Percentiles rank a stretch among this genome's conserved stretches.
Conservation (phyloP, 2,797 vertebrate species). For the Dendrocincla tyrannina region DNA sequence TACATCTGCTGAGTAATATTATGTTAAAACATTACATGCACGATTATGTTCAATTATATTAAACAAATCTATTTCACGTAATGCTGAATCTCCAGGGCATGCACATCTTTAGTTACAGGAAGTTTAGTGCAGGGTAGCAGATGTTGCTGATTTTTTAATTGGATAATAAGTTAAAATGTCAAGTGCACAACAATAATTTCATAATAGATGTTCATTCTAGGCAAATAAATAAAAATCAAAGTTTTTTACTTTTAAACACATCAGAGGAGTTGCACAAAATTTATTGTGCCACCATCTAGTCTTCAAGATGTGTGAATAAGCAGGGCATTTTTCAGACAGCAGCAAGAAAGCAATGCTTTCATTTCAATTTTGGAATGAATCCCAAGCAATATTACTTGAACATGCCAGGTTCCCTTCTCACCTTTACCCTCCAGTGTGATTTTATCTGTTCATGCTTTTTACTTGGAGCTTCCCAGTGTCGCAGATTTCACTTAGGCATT, state of each 20-base stretch:
- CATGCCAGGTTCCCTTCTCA: neutral
- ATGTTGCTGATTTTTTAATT: conserved; percentile 72
- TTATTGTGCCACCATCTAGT: neutral
- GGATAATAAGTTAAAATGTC: conserved; percentile 72
- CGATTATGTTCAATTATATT: conserved; percentile 82
- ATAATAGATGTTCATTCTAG: conserved; percentile 30
- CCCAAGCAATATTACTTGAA: neutral
- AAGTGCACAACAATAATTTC: conserved; percentile 45
- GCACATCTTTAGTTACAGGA: conserved; percentile 76
- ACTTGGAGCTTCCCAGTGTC: neutral
- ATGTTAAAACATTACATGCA: conserved; percentile 76
- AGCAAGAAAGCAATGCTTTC: neutral
- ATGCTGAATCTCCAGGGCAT: conserved; percentile 74
- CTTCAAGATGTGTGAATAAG: neutral
- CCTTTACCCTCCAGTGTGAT: neutral
- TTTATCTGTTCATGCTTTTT: neutral
- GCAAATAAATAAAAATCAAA: neutral
- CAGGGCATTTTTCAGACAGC: neutral
- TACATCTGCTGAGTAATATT: conserved; percentile 79
- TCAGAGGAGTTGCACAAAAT: neutral
- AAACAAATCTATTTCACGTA: conserved; percentile 77
- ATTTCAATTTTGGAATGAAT: neutral
- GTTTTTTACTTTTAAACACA: neutral
- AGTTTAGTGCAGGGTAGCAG: conserved; percentile 72
- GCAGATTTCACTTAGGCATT: neutral